A percentile compares a stretch with the other conserved stretches of the same genome.
phyloP scores from a whole-genome alignment of 2,113 vertebrate species.

The Cettia cetti region DNA sequence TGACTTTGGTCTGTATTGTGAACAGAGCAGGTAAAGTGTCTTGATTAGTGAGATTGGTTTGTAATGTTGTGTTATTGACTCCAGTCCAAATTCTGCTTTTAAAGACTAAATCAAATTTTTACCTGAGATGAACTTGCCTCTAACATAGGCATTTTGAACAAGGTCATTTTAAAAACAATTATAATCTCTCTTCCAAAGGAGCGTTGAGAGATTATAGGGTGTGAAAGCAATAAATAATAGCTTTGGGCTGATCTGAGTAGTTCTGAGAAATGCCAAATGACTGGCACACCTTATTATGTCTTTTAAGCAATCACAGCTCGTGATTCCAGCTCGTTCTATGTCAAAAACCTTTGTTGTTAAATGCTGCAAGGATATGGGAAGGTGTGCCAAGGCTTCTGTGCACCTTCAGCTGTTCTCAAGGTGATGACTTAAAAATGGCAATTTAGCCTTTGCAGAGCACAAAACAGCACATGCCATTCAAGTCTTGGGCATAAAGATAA shows the following conservation, averaged over 20 bases:
- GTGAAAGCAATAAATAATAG: neutral
- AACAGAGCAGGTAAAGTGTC: neutral
- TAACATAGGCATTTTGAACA: neutral
- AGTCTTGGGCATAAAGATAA: neutral
- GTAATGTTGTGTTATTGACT: neutral
- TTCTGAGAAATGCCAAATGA: neutral
- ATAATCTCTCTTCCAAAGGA: neutral
- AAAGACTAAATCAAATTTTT: neutral
- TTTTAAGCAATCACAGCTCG: neutral
- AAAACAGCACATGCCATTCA: neutral
- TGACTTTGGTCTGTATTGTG: neutral
- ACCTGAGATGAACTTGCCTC: neutral
- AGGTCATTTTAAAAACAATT: neutral
- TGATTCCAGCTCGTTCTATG: neutral
- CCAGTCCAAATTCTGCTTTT: neutral
- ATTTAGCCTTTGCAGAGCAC: neutral
- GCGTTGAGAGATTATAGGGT: neutral
- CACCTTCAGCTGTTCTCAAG: neutral
- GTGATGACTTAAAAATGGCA: neutral
- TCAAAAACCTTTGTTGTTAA: neutral
- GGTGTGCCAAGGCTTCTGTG: conserved; percentile 15
- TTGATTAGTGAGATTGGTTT: neutral
- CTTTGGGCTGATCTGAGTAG: neutral
- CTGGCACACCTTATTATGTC: neutral
- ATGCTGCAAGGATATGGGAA: neutral